Base-by-base conservation (phyloP, 2,797 vertebrate species). In the Parauchenoglanis punctatus region DNA sequence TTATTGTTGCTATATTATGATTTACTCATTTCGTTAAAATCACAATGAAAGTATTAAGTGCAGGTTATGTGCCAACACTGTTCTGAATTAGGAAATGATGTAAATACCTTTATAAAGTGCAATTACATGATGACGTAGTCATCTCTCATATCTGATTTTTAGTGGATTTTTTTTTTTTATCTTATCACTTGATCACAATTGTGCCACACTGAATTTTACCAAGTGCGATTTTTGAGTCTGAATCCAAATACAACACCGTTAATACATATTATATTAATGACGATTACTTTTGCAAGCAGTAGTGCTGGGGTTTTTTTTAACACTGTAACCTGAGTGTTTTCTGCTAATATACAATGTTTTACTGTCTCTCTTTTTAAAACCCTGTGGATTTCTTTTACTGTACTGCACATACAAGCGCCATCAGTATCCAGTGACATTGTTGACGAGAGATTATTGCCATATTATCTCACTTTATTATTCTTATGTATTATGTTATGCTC, bases 81-180 rank as follows among this genome's bases (percentile, higher is more conserved):
- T 90, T 90, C 87, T 86, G 89, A 92, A 89, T 88, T 56, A 78
- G 85, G 86, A 89, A 89, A 82, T 44, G 90, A 86, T 91, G 93
- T 93, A 93, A 90, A 91, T 92, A 93, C 86, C 89, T 89, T 92
- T 87, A 70, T 89, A 87, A 96, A 95, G 92, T 95, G 95, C 95
- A 95, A 94, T 96, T 96, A 95, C 58, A 72, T 88, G 90, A 75
- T 90, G 81, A 81, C 12, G 28, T 49, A 75, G 90, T 94, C 83
- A 82, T 89, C 89, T 52, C 84, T 88, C 81, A 86, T 35, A 80
- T 28, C 73, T 87, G 85, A 72, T 83, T 85, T 75, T 85, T 85
- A 77, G 61, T 89, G 52, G 84, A 82, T 81, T 65, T 87, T 87
- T 85, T 70, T 85, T 82, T 68, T 75, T 89, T 75, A 87, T 90